A percentile compares a stretch with the other conserved stretches of the same genome.
Evolutionary conservation across 1,140 invertebrate genomes (phyloP).

Genomic region (Aphaenogaster floridana): DNA sequence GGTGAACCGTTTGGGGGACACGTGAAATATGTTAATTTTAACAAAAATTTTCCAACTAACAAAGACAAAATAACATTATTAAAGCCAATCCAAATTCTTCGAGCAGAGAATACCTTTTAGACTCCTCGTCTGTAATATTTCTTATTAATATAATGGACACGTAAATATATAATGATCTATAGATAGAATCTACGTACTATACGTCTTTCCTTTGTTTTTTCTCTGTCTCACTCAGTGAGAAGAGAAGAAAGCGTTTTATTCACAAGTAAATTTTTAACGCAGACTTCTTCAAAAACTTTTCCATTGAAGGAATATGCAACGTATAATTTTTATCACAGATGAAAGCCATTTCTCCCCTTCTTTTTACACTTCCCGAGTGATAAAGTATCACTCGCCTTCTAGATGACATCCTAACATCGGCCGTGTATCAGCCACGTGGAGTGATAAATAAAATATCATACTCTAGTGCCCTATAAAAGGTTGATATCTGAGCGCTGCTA

Average conservation of each 20-base stretch:
- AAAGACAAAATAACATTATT: background rate
- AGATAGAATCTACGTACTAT: background rate
- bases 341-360: background rate
- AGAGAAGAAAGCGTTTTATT: background rate
- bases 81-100: background rate
- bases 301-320: background rate
- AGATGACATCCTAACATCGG: slow-evolving; percentile 42
- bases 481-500: slow-evolving; percentile 40
- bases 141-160: background rate
- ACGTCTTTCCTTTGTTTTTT: background rate
- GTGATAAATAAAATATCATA: slow-evolving; percentile 56
- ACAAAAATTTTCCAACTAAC: background rate
- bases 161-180: background rate
- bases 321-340: slow-evolving; percentile 23
- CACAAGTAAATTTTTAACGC: slow-evolving; percentile 3
- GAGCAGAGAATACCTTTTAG: background rate
- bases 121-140: no score
- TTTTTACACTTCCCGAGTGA: slow-evolving; percentile 19
- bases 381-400: slow-evolving; percentile 46
- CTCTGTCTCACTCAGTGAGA: background rate
- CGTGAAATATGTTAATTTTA: no score
- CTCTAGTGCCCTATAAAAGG: slow-evolving; percentile 46
- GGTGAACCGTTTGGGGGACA: no score
- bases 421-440: slow-evolving; percentile 28
- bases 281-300: slow-evolving; percentile 12